Evolutionary conservation across 2,113 vertebrate genomes (phyloP).

Genomic region (Actinemys pallida): DNA sequence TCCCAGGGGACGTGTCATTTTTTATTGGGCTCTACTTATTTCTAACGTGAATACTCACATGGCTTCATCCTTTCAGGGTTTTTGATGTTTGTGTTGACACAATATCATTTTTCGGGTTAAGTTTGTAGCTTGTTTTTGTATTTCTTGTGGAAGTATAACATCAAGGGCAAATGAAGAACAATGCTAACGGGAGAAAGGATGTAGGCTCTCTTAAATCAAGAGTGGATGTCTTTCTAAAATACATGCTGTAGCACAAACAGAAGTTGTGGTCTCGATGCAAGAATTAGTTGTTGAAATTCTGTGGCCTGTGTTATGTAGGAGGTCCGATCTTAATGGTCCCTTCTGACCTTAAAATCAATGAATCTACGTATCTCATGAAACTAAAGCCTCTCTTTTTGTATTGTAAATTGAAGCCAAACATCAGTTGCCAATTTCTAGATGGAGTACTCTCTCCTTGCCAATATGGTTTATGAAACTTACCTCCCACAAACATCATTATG

Average conservation of each 20-base stretch:
- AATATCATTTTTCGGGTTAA: neutral
- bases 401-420: neutral
- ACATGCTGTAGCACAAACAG: neutral
- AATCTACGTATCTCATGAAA: neutral
- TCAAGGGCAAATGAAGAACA: neutral
- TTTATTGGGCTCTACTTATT: neutral
- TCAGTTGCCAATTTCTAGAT: neutral
- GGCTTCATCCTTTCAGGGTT: neutral
- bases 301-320: neutral
- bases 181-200: neutral
- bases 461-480: neutral
- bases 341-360: neutral
- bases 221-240: neutral
- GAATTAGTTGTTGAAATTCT: neutral
- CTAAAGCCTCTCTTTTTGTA: neutral
- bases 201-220: neutral
- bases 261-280: neutral
- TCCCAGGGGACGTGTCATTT: conserved; percentile 8
- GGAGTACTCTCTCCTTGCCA: neutral
- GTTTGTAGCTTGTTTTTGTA: neutral
- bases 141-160: neutral
- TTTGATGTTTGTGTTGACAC: neutral
- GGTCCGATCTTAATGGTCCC: neutral
- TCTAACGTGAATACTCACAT: neutral
- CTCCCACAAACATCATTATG: neutral